Conservation (phyloP, 2,888 invertebrate species). For the Hyles lineata region DNA sequence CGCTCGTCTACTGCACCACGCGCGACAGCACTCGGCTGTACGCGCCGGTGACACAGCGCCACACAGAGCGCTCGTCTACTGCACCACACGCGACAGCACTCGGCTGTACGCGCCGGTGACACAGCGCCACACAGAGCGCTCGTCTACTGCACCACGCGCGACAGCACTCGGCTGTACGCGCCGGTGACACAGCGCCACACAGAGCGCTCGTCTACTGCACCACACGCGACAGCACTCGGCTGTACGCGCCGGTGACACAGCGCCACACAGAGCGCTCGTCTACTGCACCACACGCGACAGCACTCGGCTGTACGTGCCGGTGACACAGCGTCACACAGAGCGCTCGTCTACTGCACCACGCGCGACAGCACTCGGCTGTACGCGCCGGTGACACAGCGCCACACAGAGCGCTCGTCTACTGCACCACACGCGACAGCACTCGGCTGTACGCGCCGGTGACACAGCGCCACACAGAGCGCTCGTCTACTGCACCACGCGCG, state of each 20-base stretch:
- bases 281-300: background rate
- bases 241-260: conserved; percentile 16
- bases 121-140: background rate
- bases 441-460: too few species aligned
- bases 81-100: background rate
- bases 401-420: background rate
- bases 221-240: conserved; percentile 4
- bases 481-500: too few species aligned
- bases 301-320: conserved; percentile 15
- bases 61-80: background rate
- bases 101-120: conserved; percentile 19
- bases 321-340: background rate
- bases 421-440: too few species aligned
- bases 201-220: background rate
- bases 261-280: background rate
- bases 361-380: background rate
- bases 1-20: conserved; percentile 13
- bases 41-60: background rate
- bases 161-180: conserved; percentile 1
- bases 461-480: background rate
- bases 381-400: conserved; percentile 12
- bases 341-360: background rate
- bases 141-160: background rate
- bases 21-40: background rate
- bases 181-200: conserved; percentile 1